phyloP scores from a whole-genome alignment of 1,140 invertebrate species.

The Drosophila ambigua region DNA sequence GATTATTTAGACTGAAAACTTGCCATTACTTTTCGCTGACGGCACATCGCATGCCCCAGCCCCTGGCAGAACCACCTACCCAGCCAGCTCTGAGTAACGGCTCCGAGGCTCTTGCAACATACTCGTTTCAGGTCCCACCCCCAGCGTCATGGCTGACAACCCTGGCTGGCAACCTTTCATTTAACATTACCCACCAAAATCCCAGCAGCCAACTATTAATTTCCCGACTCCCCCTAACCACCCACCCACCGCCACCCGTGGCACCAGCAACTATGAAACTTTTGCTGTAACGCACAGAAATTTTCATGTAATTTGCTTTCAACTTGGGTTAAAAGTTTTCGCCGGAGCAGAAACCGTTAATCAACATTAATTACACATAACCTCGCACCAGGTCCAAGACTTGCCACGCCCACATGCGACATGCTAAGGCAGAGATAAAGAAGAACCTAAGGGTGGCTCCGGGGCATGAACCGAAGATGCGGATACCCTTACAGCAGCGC shows the following conservation, averaged over 20 bases:
- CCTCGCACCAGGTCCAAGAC: constrained; percentile 25
- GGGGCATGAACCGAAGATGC: not conserved
- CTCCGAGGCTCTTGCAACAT: constrained; percentile 22
- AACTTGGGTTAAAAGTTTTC: constrained; percentile 71
- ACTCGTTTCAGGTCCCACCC: constrained; percentile 1
- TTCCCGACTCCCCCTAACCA: not conserved
- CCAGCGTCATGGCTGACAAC: constrained; percentile 30
- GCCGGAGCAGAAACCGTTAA: constrained; percentile 64
- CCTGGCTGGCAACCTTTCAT: constrained; percentile 41
- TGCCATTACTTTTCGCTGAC: constrained; percentile 1
- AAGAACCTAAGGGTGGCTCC: not conserved
- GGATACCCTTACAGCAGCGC: too few species aligned
- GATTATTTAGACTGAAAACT: constrained; percentile 9
- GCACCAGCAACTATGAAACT: constrained; percentile 3
- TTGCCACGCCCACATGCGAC: constrained; percentile 71
- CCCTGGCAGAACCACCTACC: too few species aligned
- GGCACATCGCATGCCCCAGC: too few species aligned
- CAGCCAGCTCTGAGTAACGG: not conserved
- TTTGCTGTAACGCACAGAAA: constrained; percentile 32
- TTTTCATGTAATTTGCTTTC: constrained; percentile 57
- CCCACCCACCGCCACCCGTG: not conserved
- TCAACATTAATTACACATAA: constrained; percentile 80
- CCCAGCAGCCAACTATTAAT: constrained; percentile 29
- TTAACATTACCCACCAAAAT: constrained; percentile 38
- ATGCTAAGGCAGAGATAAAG: constrained; percentile 67